A percentile compares a stretch with the other conserved stretches of the same genome.
Evolutionary conservation across 2,888 invertebrate species (phyloP).

Genomic region (Plusia festucae): DNA sequence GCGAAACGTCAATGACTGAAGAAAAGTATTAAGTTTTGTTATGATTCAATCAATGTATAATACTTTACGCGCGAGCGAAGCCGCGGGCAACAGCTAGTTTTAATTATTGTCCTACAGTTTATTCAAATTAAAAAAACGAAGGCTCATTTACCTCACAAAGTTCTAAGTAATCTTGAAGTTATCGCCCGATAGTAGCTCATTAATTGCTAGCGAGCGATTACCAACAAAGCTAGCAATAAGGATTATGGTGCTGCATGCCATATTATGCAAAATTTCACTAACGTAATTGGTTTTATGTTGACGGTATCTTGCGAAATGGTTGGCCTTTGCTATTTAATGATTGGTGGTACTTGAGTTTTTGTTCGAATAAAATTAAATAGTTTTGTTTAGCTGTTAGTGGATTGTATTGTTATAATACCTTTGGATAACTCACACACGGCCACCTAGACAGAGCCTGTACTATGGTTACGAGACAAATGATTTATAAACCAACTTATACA

Average conservation of each 20-base stretch:
- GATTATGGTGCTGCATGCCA: conserved; percentile 35
- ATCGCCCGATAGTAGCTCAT: conserved; percentile 37
- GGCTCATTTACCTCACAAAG: conserved; percentile 5
- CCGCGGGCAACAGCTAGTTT: too few species aligned
- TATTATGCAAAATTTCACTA: conserved; percentile 42
- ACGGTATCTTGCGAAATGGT: conserved; percentile 17
- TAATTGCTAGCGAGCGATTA: conserved; percentile 37
- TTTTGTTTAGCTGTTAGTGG: too few species aligned
- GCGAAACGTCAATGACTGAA: too few species aligned
- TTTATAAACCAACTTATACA: too few species aligned
- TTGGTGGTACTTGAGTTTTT: neutral
- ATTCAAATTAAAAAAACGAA: conserved; percentile 8
- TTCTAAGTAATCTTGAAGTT: conserved; percentile 39
- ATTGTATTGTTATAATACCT: too few species aligned
- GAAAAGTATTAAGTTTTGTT: too few species aligned
- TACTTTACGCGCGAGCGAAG: too few species aligned
- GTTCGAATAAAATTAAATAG: neutral
- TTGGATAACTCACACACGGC: too few species aligned
- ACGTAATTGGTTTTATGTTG: conserved; percentile 38
- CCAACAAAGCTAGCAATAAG: conserved; percentile 42
- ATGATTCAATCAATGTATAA: too few species aligned
- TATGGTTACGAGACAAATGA: too few species aligned
- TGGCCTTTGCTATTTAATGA: conserved; percentile 3
- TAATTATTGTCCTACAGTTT: neutral
- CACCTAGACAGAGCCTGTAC: too few species aligned